Percentiles rank a stretch among this genome's conserved stretches.
Conservation (phyloP, 1,140 invertebrate genomes). For the Anoplolepis gracilipes region DNA sequence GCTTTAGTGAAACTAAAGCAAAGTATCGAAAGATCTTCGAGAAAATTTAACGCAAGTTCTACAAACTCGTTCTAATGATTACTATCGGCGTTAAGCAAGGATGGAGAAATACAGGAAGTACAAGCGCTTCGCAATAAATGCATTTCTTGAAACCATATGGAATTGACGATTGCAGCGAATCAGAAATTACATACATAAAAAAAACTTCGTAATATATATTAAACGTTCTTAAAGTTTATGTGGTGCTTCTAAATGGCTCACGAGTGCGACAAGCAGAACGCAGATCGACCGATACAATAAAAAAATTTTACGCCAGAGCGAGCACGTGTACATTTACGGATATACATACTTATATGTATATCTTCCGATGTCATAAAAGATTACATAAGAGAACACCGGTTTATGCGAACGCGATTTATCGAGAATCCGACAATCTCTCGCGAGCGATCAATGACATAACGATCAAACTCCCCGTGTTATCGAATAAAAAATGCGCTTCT, state of each 20-base stretch:
- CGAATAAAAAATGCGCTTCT: conserved; percentile 7
- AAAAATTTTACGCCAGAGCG: not conserved
- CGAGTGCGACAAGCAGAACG: too few species aligned
- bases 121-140: conserved; percentile 11
- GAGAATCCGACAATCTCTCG: not conserved
- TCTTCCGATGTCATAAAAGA: conserved; percentile 1
- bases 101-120: conserved; percentile 19
- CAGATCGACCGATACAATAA: not conserved
- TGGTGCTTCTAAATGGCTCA: not conserved
- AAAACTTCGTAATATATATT: conserved; percentile 5
- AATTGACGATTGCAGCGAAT: conserved; percentile 20
- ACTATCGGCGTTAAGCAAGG: not conserved
- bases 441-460: not conserved
- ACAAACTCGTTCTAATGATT: conserved; percentile 34
- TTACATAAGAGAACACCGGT: not conserved
- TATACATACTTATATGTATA: conserved; percentile 25
- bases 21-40: not conserved
- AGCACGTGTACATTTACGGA: not conserved
- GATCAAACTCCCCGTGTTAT: conserved; percentile 26
- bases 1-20: not conserved
- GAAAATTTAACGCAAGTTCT: conserved; percentile 37
- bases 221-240: conserved; percentile 23
- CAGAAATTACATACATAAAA: conserved; percentile 1
- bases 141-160: conserved; percentile 27
- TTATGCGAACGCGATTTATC: conserved; percentile 2